Evolutionary conservation across 2,888 invertebrate species (phyloP).

Genomic region (Drosophila suboccidentalis): DNA sequence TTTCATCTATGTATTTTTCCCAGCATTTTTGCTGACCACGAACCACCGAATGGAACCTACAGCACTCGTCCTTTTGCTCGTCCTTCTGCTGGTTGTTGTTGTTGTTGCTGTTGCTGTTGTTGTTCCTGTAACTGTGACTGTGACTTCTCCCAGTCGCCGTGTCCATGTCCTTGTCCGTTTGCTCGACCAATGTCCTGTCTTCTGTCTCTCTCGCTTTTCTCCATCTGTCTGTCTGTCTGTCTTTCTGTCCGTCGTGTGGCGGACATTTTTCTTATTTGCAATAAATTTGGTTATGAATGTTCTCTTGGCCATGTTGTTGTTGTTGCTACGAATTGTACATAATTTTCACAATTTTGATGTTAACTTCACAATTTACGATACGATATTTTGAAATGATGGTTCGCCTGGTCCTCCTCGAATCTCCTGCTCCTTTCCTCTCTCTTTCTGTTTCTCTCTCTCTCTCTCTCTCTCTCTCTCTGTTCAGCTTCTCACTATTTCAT

Average conservation of each 20-base stretch:
- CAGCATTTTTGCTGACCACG: slow-evolving; percentile 78
- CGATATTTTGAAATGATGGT: slow-evolving; percentile 79
- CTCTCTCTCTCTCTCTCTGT: neutral
- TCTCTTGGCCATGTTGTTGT: slow-evolving; percentile 46
- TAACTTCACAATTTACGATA: slow-evolving; percentile 83
- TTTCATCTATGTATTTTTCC: slow-evolving; percentile 60
- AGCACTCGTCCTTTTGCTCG: slow-evolving; percentile 38
- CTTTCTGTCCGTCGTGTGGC: slow-evolving; percentile 58
- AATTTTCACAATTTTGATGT: slow-evolving; percentile 84
- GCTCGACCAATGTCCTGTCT: slow-evolving; percentile 63
- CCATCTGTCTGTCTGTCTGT: slow-evolving; percentile 17
- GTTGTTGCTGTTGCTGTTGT: slow-evolving; percentile 33
- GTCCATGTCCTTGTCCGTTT: slow-evolving; percentile 46
- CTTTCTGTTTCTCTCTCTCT: neutral
- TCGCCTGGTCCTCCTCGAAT: slow-evolving; percentile 21
- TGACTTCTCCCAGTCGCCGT: slow-evolving; percentile 64
- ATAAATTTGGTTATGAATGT: slow-evolving; percentile 85
- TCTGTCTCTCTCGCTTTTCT: slow-evolving; percentile 17
- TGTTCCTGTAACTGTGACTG: slow-evolving; percentile 39
- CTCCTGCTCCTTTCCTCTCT: slow-evolving; percentile 15
- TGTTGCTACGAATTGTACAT: slow-evolving; percentile 73
- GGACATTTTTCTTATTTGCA: slow-evolving; percentile 84
- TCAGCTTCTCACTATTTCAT: slow-evolving; percentile 31
- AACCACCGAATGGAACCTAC: slow-evolving; percentile 35
- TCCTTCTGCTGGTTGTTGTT: slow-evolving; percentile 34